Evolutionary conservation across 2,113 vertebrate species (phyloP).

Genomic region (Datnioides undecimradiatus): DNA sequence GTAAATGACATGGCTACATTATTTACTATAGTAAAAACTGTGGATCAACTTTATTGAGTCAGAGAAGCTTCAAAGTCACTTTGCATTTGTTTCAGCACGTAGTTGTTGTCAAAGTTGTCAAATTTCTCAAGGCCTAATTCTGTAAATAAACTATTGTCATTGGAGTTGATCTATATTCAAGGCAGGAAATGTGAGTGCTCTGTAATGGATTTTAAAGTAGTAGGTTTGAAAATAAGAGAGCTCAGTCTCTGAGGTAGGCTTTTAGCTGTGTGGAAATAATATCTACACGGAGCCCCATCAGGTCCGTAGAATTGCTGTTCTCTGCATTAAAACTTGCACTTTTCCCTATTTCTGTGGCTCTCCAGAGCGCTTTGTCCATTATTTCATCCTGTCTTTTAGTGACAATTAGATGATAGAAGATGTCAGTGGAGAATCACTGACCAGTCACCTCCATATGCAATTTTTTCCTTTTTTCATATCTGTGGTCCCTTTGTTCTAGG

Average conservation of each 20-base stretch:
- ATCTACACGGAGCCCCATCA: slow-evolving; percentile 29
- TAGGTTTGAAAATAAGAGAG: slow-evolving; percentile 40
- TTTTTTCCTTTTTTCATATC: slow-evolving; percentile 1
- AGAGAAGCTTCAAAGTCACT: not conserved
- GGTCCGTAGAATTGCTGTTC: slow-evolving; percentile 37
- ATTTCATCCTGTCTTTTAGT: slow-evolving; percentile 49
- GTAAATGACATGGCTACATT: too few species aligned
- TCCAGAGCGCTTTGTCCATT: slow-evolving; percentile 24
- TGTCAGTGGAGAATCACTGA: not conserved
- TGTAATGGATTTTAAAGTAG: slow-evolving; percentile 66
- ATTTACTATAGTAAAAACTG: too few species aligned
- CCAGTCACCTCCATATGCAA: not conserved
- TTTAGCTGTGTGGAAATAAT: slow-evolving; percentile 47
- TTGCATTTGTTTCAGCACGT: not conserved
- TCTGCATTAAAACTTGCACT: slow-evolving; percentile 59
- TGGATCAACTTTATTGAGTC: too few species aligned
- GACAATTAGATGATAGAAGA: slow-evolving; percentile 35
- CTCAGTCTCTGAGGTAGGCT: slow-evolving; percentile 15
- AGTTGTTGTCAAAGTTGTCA: slow-evolving; percentile 7
- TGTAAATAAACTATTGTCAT: not conserved
- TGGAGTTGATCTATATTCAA: slow-evolving; percentile 26
- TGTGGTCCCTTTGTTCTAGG: not conserved
- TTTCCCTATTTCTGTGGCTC: slow-evolving; percentile 32
- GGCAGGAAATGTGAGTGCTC: slow-evolving; percentile 27
- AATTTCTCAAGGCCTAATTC: not conserved